Base-by-base conservation (phyloP, 2,113 vertebrate species). In the Phainopepla nitens region DNA sequence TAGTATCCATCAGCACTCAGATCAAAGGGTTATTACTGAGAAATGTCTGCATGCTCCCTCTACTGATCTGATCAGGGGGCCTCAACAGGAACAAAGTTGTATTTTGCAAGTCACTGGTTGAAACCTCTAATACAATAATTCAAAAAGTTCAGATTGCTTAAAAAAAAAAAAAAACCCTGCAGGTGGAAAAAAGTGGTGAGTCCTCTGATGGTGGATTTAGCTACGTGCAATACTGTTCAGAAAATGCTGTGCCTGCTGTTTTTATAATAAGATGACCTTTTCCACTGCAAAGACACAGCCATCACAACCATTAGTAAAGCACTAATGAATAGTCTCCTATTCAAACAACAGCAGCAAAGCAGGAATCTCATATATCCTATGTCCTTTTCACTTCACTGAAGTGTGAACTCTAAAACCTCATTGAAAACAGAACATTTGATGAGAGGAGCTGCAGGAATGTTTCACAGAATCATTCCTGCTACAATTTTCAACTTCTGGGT, bases 241-340 rank as follows among this genome's bases (percentile, higher is more conserved):
- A 94, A 96, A 96, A 90, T 84, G 75, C 84, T 91, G 27, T 85
- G 70, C 65, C 91, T 95, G 96, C 82, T 85, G 70, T 47, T 97
- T 96, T 94, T 79, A 39, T 93, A 84, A 94, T 53, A 94, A 53
- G 57, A 91, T 94, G 73, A 93, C 82, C 89, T 96, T 96, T 91
- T 91, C 81, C 27, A 54, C 33, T 94, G 78, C 70, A 88, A 91
- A 96, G 61, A 87, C 54, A 77, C 35, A 66, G 70, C 31, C 62
- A 93, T 93, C 78, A 66, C 66, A 91, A 91, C 45, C 71, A 77
- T 86, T 94, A 95, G 78, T 82, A 91, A 89, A 79, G 42, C 53
- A 90, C 36, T 94, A 96, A 95, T 89, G 93, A 96, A 91, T 79
- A 89, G 45, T 49, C 27, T 89, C 29, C 62, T 45, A 66, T 93